Base-by-base conservation (phyloP, 1,140 invertebrate species). In the Ceratoteleas bidentatus region DNA sequence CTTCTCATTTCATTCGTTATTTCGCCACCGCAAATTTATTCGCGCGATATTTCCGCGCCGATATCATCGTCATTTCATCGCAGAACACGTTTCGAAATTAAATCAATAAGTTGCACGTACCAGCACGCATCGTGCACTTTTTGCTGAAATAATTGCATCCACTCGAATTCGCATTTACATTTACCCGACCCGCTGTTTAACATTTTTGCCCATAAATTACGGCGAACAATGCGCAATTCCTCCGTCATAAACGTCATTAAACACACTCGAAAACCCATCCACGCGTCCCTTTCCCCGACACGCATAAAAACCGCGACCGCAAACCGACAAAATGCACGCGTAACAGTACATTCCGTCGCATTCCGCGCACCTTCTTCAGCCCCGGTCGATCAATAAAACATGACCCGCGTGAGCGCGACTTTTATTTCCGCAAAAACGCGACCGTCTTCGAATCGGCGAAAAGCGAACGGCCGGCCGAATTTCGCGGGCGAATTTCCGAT, bases 301-400 rank as follows among this genome's bases (percentile, higher is more conserved):
- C 36, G 36, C 10, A 40, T 40, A 40, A 40, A 36, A 40, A 40
- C 7, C 10, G 6, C 36, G 7, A 11, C 36, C 36, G 7, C 36
- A 40, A 40, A 8, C 36, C 36, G 36, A 40, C 36, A 40, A 40
- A 40, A 40, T 40, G 10, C 36, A 40, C 36, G 36, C 36, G 10
- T 40, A 40, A 40, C 36, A 40, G 36, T 40, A 40, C 36, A 40
- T 40, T 40, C 36, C 36, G 10, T 40, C 6, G 7, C 10, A 11
- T 40, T 40, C 36, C 10, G 36, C 6, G 36, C 36, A 11, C 7
- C 7, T 8, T 40, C 36, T 40, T 40, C 16, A 54, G 40, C 33
- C 9, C 15, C n/a, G 47, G 32, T 38, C 50, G 43, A 69, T 69
- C 54, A 70, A 70, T 70, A 70, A 70, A 53, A 70, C 65, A 69